Conservation (phyloP, 1,140 invertebrate species). For the Halictus rubicundus region DNA sequence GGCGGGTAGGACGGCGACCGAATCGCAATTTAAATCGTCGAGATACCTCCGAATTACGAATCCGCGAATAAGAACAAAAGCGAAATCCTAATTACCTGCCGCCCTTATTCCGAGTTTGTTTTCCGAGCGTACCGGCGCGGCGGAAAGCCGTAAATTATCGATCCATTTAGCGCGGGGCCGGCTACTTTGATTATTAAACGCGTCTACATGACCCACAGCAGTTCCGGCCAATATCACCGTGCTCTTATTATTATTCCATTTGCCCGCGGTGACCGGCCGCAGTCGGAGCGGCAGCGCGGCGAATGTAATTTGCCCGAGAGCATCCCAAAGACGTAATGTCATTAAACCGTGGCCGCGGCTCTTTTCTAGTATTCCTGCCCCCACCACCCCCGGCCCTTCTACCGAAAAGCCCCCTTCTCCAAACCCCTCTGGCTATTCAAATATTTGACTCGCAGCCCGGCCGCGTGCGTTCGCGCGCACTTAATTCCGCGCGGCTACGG, state of each 20-base stretch:
- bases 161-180: constrained; percentile 2
- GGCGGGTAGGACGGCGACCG: too few species aligned
- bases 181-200: constrained; percentile 61
- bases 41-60: too few species aligned
- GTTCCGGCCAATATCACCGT: constrained; percentile 58
- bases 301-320: constrained; percentile 64
- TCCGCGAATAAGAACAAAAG: too few species aligned
- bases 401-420: neutral
- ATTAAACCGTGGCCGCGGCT: constrained; percentile 44
- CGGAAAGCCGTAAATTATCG: constrained; percentile 49
- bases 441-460: constrained; percentile 41
- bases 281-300: constrained; percentile 6
- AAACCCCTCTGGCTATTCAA: constrained; percentile 39
- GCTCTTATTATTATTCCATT: constrained; percentile 61
- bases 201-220: constrained; percentile 52
- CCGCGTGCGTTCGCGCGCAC: neutral
- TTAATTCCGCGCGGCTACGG: constrained; percentile 12
- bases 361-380: constrained; percentile 54
- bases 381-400: constrained; percentile 7
- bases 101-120: neutral
- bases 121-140: neutral
- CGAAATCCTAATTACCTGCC: too few species aligned
- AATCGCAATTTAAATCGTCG: too few species aligned
- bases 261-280: constrained; percentile 18
- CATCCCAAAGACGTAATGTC: constrained; percentile 61